phyloP scores from a whole-genome alignment of 2,797 vertebrate species.

The Streptopelia turtur region DNA sequence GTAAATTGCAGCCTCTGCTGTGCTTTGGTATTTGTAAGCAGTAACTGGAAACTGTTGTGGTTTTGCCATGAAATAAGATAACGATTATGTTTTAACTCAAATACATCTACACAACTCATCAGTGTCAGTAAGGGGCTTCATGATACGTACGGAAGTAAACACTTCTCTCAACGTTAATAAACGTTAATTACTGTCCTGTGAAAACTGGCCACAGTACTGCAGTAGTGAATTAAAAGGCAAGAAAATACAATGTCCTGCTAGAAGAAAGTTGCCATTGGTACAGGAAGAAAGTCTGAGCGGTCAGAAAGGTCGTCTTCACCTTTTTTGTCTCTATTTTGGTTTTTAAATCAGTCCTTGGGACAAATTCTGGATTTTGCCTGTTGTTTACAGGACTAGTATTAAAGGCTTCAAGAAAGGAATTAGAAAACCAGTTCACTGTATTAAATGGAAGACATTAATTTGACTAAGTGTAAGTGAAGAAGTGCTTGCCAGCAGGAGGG shows the following conservation, averaged over 20 bases:
- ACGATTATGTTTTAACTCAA: neutral
- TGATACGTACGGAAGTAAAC: accelerated
- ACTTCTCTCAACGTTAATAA: neutral
- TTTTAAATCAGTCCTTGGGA: neutral
- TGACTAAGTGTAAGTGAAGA: neutral
- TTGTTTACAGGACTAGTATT: neutral
- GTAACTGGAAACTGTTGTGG: conserved; percentile 26
- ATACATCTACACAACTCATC: neutral
- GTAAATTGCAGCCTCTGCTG: conserved; percentile 42
- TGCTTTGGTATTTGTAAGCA: conserved; percentile 35
- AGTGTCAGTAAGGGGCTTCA: neutral
- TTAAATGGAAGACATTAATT: conserved; percentile 41
- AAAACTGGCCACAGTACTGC: neutral
- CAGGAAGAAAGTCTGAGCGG: neutral
- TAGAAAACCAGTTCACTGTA: conserved; percentile 4
- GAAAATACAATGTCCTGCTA: neutral
- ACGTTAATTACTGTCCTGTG: neutral
- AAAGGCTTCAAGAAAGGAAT: neutral
- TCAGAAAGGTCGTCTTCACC: neutral
- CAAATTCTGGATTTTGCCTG: neutral
- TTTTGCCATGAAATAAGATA: neutral
- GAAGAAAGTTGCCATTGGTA: neutral
- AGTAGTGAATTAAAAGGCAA: neutral
- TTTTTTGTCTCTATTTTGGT: neutral
- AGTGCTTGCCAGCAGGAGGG: neutral